These are phyloP conservation scores for Gephyroberyx darwinii DNA, from an alignment of 2,797 vertebrate species.

Conservation along the genomic window DNA sequence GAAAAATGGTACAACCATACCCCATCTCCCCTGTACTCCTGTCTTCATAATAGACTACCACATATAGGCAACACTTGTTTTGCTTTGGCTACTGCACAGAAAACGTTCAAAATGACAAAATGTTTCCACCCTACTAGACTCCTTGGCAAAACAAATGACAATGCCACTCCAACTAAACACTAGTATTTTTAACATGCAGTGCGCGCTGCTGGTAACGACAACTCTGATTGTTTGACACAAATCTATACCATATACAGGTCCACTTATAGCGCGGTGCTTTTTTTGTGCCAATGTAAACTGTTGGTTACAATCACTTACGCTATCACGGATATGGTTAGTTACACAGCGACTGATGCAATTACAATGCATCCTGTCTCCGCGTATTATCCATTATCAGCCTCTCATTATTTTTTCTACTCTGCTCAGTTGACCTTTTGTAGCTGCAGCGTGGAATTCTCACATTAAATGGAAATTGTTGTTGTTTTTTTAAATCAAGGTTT, in stretches of 20 bases:
- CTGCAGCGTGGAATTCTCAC: background rate
- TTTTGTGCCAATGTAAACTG: no score
- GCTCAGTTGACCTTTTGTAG: background rate
- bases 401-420: background rate
- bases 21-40: no score
- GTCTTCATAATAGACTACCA: slow-evolving; percentile 20
- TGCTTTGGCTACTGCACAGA: slow-evolving; percentile 20
- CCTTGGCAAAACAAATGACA: background rate
- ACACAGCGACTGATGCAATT: background rate
- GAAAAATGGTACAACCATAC: no score
- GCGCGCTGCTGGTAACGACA: background rate
- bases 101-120: slow-evolving; percentile 26
- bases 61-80: slow-evolving; percentile 14
- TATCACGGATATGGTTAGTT: background rate
- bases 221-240: slow-evolving; percentile 15
- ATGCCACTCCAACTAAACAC: slow-evolving; percentile 32
- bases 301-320: background rate
- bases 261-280: no score
- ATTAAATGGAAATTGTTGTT: background rate
- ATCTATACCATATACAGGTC: background rate
- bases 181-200: background rate
- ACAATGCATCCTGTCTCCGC: no score
- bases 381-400: no score
- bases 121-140: slow-evolving; percentile 7
- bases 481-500: background rate